A percentile compares a stretch with the other conserved stretches of the same genome.
Conservation (phyloP, 2,797 vertebrate genomes). For the Erpetoichthys calabaricus region DNA sequence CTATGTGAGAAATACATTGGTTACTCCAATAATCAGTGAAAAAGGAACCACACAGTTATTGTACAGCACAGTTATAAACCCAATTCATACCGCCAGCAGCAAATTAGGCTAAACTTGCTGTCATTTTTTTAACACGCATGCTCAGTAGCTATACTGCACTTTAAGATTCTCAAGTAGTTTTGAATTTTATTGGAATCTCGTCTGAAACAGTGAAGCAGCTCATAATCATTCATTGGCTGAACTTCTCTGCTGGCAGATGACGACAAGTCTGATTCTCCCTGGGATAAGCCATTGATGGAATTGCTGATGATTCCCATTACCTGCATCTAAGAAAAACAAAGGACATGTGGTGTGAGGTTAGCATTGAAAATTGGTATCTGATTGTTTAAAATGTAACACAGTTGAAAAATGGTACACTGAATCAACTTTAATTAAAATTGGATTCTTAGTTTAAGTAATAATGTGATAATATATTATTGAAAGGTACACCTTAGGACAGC, state of each 20-base stretch:
- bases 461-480: too few relatives aligned
- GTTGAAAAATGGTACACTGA: too few relatives aligned
- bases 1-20: too few relatives aligned
- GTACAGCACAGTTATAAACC: not conserved
- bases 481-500: too few relatives aligned
- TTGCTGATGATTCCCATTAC: conserved; percentile 56
- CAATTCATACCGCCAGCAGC: not conserved
- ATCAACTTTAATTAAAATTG: too few relatives aligned
- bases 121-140: conserved; percentile 44
- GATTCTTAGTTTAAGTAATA: too few relatives aligned
- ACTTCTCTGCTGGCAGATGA: conserved; percentile 31
- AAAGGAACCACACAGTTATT: too few relatives aligned
- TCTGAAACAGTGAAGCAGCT: conserved; percentile 67
- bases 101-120: not conserved
- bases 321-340: conserved; percentile 49
- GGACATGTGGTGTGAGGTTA: not conserved
- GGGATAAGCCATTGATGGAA: conserved; percentile 35
- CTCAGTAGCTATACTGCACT: conserved; percentile 57
- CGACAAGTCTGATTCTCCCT: conserved; percentile 34
- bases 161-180: conserved; percentile 70
- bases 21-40: too few relatives aligned
- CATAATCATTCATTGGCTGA: conserved; percentile 51
- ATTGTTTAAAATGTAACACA: too few relatives aligned
- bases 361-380: too few relatives aligned
- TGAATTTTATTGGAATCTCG: conserved; percentile 69